These are phyloP conservation scores for Drosophila grimshawi DNA, from an alignment of 1,140 invertebrate species.

Conservation along the genomic window DNA sequence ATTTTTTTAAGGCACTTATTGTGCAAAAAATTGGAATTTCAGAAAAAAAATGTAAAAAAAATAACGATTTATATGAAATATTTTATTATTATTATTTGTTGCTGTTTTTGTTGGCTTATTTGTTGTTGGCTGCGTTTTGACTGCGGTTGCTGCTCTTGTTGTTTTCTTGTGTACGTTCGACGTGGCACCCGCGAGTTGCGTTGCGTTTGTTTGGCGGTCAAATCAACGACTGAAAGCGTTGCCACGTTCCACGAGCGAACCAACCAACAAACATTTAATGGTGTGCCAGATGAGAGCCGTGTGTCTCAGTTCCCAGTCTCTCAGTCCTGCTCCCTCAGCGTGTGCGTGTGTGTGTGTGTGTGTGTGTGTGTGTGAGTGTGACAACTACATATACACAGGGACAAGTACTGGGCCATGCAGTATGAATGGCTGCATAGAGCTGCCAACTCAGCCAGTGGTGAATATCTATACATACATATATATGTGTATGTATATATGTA, in stretches of 20 bases:
- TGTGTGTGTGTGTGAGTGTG: constrained; percentile 13
- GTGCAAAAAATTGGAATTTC: constrained; percentile 29
- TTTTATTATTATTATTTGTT: constrained; percentile 22
- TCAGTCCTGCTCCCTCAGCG: not conserved
- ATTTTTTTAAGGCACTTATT: constrained; percentile 40
- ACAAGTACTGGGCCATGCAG: constrained; percentile 1
- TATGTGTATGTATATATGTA: no score
- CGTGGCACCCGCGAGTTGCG: constrained; percentile 53
- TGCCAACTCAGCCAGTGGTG: constrained; percentile 36
- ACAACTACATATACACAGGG: not conserved
- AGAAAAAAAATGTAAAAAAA: constrained; percentile 59
- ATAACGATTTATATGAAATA: constrained; percentile 12
- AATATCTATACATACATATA: not conserved
- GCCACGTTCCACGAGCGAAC: constrained; percentile 31
- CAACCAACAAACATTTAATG: constrained; percentile 40
- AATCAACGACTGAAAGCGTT: constrained; percentile 74
- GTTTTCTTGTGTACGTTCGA: constrained; percentile 19
- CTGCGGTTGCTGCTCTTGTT: constrained; percentile 50
- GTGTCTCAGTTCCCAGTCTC: constrained; percentile 5
- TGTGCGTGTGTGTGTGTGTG: not conserved
- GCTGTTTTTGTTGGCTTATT: constrained; percentile 19
- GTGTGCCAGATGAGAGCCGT: constrained; percentile 38
- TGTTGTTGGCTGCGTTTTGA: constrained; percentile 12
- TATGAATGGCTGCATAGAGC: constrained; percentile 40
- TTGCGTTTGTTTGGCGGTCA: constrained; percentile 80